Base-by-base conservation (phyloP, 2,797 vertebrate genomes). In the Sciaenops ocellatus region DNA sequence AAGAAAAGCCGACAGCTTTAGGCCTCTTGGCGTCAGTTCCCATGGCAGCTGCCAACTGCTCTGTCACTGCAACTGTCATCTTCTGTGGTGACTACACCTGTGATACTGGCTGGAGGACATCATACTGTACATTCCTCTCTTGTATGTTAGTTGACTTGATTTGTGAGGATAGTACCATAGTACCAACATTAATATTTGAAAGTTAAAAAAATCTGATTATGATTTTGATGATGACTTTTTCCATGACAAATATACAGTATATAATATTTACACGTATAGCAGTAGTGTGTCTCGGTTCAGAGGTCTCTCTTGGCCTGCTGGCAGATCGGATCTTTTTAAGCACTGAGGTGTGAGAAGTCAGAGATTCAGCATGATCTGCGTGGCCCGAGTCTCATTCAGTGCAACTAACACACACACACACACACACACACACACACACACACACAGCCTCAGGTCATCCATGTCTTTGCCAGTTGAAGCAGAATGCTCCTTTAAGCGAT, bases 281-380 rank as follows among this genome's bases (percentile, higher is more conserved):
- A 59, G 38, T 63, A 20, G 3, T 13, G 46, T 57, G 44, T 46
- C 26, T 47, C 47, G 57, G 76, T 55, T 69, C 68, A 73, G 77
- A 77, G 83, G 76, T 66, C 76, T 69, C 69, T 76, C n/a, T 38
- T 8, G 3, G 50, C 63, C 73, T 82, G 72, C 83, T 87, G 83
- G 48, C 73, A 3, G 82, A 76, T 78, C 10, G 2, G 52, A 60
- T 73, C 79, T 61, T 62, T 71, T 51, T 1, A 5, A 78, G 46
- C 55, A 63, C 48, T n/a, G 20, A 82, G 28, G 78, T 80, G 82
- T 75, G 82, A 90, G 80, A 85, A 85, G 84, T 82, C 75, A 59
- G 51, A 80, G 82, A 61, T 62, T 60, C 51, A 78, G 57, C 71
- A 67, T 22, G 22, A 78, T 69, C 50, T 85, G 81, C 67, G 73